Evolutionary conservation across 1,140 invertebrate species (phyloP).

Genomic region (Antheraea mylitta): DNA sequence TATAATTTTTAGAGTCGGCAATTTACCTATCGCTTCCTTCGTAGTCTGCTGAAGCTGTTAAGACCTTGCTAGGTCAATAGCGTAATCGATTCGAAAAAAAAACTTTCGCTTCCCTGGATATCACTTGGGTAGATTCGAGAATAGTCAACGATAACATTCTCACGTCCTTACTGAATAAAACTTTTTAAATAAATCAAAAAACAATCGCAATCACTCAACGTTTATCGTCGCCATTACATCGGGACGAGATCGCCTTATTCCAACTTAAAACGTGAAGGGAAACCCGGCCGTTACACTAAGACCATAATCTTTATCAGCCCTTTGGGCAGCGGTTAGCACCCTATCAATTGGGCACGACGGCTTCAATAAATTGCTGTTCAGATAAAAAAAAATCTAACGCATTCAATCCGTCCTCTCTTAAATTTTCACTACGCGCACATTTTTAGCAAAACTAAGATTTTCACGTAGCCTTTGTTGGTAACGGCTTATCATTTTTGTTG

Average conservation of each 20-base stretch:
- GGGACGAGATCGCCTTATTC: conserved; percentile 7
- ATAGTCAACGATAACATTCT: background rate
- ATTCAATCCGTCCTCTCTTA: conserved; percentile 31
- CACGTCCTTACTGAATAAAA: background rate
- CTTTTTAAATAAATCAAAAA: conserved; percentile 18
- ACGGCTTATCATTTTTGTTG: too few relatives aligned
- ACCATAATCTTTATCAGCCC: conserved; percentile 44
- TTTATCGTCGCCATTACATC: conserved; percentile 20
- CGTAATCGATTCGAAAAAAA: too few relatives aligned
- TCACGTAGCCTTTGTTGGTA: background rate
- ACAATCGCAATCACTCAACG: conserved; percentile 24
- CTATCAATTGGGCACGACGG: conserved; percentile 38
- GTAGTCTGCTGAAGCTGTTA: too few relatives aligned
- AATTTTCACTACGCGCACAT: background rate
- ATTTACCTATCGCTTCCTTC: too few relatives aligned
- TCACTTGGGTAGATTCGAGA: too few relatives aligned
- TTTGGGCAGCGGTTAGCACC: conserved; percentile 39
- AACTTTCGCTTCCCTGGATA: too few relatives aligned
- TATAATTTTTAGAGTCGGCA: too few relatives aligned
- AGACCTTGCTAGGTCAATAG: too few relatives aligned
- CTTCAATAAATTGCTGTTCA: conserved; percentile 39
- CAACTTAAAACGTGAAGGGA: conserved; percentile 14
- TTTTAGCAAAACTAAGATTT: background rate
- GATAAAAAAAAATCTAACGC: conserved; percentile 40
- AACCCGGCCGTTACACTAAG: conserved; percentile 29